These are phyloP conservation scores for Adelges cooleyi DNA, from an alignment of 1,140 invertebrate genomes.

Conservation along the genomic window DNA sequence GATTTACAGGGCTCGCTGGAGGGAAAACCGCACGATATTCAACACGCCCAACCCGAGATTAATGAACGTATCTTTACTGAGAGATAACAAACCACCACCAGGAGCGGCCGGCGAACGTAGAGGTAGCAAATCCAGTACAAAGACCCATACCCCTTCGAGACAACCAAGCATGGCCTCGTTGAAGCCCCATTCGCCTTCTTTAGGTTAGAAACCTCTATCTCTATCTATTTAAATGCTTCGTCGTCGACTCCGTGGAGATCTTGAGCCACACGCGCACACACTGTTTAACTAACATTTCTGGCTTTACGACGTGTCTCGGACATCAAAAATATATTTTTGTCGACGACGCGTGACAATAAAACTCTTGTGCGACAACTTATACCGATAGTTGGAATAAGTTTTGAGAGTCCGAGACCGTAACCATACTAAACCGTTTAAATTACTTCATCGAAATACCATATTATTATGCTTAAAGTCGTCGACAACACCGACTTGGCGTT, in stretches of 20 bases:
- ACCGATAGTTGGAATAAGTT: no score
- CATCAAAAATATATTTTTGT: no score
- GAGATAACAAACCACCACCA: slow-evolving; percentile 68
- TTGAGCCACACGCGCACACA: neutral
- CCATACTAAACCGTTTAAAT: no score
- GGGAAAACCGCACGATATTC: slow-evolving; percentile 83
- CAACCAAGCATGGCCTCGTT: slow-evolving; percentile 71
- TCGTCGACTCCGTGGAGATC: neutral
- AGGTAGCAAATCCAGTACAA: slow-evolving; percentile 46
- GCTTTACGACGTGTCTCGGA: no score
- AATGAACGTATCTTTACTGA: slow-evolving; percentile 73
- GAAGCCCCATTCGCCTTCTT: slow-evolving; percentile 57
- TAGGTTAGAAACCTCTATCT: slow-evolving; percentile 28
- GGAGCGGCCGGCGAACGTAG: slow-evolving; percentile 59
- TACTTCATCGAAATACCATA: no score
- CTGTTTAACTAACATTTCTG: neutral
- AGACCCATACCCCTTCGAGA: slow-evolving; percentile 53
- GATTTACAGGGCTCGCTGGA: slow-evolving; percentile 64
- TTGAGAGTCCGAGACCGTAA: no score
- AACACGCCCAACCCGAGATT: slow-evolving; percentile 84
- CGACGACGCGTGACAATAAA: no score
- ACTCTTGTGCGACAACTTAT: no score
- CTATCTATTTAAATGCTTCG: slow-evolving; percentile 22
- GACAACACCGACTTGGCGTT: no score
- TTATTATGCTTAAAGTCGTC: no score